Base-by-base conservation (phyloP, 2,888 invertebrate genomes). In the Lysandra bellargus region DNA sequence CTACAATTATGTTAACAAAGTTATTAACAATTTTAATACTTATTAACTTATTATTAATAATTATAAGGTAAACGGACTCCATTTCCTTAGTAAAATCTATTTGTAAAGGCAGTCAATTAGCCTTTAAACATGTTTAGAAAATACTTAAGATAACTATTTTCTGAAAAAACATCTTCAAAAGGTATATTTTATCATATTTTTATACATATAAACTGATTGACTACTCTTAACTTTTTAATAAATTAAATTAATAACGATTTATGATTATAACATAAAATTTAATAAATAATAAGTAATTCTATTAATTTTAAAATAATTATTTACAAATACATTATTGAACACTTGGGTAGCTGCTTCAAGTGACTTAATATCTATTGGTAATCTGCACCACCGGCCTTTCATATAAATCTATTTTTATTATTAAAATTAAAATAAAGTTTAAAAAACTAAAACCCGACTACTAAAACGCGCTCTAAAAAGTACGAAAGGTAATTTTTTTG, bases 331-430 rank as follows among this genome's bases (percentile, higher is more conserved):
- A 83, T 84, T 79, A 88, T 85, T 92, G 90, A 93, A 92, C 91
- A 92, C 92, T 90, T 87, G 88, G 90, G 91, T 88, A 92, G 89
- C 87, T 85, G 85, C 85, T 86, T 85, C 85, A 84, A 85, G 82
- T 87, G 82, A 85, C 89, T 90, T 91, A 90, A 84, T 82, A 84
- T 86, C 87, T 92, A 93, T 86, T 94, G 94, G 94, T 94, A 94
- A 94, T 94, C 94, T 94, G 94, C 94, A 94, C 94, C 94, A 94
- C 94, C 94, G 94, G 94, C 94, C 94, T 92, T 86, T 88, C 85
- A 81, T 80, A 80, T 83, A 82, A 82, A 79, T 81, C 80, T 84
- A 84, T 81, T 85, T 83, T 57, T 78, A 84, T 83, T 85, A 78
- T 49, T 23, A 82, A 33, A 23, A 57, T 33, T 57, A 33, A 76